phyloP scores from a whole-genome alignment of 2,113 vertebrate genomes.

The Sturnus vulgaris region DNA sequence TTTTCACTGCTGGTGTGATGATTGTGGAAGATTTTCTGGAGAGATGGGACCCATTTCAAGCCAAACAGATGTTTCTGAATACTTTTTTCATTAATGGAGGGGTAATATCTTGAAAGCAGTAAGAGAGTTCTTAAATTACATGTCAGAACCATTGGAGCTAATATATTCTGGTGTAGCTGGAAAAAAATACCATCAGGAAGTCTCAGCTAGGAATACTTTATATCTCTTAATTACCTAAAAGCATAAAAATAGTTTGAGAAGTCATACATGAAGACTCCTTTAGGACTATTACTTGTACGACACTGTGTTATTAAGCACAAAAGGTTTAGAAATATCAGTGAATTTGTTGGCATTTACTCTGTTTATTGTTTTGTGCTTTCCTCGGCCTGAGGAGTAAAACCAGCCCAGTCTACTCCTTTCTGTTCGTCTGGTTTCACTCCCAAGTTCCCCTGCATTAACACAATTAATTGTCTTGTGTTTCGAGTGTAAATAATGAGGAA shows the following conservation, averaged over 20 bases:
- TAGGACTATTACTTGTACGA: background rate
- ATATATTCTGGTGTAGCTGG: background rate
- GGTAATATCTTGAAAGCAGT: background rate
- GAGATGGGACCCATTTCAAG: background rate
- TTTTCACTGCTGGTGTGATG: background rate
- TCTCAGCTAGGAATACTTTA: background rate
- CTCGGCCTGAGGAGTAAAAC: background rate
- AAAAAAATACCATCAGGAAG: background rate
- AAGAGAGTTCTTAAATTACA: background rate
- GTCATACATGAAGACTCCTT: background rate
- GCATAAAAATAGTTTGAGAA: background rate
- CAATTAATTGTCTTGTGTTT: background rate
- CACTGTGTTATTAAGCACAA: background rate
- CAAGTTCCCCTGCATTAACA: background rate
- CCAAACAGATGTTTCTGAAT: background rate
- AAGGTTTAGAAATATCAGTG: background rate
- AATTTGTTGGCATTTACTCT: background rate
- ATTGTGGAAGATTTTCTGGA: background rate
- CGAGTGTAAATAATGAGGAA: background rate
- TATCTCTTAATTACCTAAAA: background rate
- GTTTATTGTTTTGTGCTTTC: background rate
- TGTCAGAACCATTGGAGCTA: background rate
- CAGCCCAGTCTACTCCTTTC: background rate
- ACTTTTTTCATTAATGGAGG: background rate
- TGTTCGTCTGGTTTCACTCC: background rate